Evolutionary conservation across 1,140 invertebrate genomes (phyloP).

Genomic region (Mylabris phalerata): DNA sequence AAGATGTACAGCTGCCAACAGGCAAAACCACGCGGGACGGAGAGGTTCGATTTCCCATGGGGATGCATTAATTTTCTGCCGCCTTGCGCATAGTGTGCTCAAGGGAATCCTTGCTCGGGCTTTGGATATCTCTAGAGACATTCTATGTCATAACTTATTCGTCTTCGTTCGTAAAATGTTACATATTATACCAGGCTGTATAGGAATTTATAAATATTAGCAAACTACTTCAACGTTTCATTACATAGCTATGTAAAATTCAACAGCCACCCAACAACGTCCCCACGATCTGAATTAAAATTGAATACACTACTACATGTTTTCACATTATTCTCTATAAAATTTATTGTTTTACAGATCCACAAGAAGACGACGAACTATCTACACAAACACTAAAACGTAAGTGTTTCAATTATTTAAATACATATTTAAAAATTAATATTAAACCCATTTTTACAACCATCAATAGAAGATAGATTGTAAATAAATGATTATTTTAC

Average conservation of each 20-base stretch:
- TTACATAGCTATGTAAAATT: conserved; percentile 3
- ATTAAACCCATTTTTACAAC: too few species aligned
- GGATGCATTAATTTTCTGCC: conserved; percentile 64
- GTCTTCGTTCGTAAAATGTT: conserved; percentile 32
- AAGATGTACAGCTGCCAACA: conserved; percentile 30
- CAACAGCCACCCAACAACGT: neutral
- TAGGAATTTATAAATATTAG: conserved; percentile 23
- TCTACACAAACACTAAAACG: conserved; percentile 1
- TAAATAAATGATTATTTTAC: too few species aligned
- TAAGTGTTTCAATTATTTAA: neutral
- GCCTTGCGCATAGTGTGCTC: conserved; percentile 61
- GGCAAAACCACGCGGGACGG: conserved; percentile 34
- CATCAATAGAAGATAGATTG: too few species aligned
- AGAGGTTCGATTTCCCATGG: conserved; percentile 54
- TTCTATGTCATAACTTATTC: conserved; percentile 38
- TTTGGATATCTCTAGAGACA: conserved; percentile 28
- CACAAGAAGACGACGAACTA: conserved; percentile 9
- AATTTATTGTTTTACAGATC: conserved; percentile 6
- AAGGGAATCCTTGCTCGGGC: conserved; percentile 42
- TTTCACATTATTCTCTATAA: neutral
- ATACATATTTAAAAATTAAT: neutral
- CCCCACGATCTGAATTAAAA: too few species aligned
- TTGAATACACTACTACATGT: neutral
- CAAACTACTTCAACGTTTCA: conserved; percentile 11
- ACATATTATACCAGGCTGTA: conserved; percentile 23